These are phyloP conservation scores for Trichomycterus rosablanca DNA, from an alignment of 2,113 vertebrate genomes.

Conservation along the genomic window DNA sequence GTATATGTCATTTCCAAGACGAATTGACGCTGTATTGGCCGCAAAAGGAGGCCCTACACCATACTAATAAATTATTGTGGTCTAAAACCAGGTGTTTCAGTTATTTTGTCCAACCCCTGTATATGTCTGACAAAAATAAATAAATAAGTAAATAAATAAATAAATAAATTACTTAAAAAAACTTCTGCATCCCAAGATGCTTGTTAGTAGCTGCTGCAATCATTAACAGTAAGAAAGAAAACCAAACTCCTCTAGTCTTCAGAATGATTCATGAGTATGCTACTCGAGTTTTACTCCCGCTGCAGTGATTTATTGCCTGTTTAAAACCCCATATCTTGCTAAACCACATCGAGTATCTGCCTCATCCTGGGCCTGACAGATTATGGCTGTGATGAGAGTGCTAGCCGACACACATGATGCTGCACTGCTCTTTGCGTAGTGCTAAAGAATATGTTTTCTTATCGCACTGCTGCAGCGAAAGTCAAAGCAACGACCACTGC, in stretches of 20 bases:
- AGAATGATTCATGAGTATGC: conserved; percentile 42
- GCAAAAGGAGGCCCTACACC: no score
- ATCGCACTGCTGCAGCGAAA: conserved; percentile 16
- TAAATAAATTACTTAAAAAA: background rate
- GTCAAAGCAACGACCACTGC: background rate
- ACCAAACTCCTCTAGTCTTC: background rate
- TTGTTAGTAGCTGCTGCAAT: no score
- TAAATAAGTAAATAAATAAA: background rate
- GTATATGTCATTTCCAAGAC: no score
- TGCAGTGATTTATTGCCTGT: conserved; percentile 47
- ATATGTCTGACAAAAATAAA: no score
- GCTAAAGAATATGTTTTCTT: conserved; percentile 21
- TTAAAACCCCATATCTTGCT: conserved; percentile 43
- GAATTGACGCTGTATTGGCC: no score
- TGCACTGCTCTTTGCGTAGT: background rate
- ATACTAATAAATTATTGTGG: no score
- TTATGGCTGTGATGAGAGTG: conserved; percentile 28
- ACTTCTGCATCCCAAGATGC: no score
- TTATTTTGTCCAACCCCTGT: no score
- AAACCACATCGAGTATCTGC: conserved; percentile 40
- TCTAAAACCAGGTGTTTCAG: no score
- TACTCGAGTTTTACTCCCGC: conserved; percentile 15
- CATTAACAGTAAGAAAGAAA: conserved; percentile 2
- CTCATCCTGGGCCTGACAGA: conserved; percentile 41
- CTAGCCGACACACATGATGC: conserved; percentile 23